These are phyloP conservation scores for Meandrusa payeni DNA, from an alignment of 2,888 invertebrate genomes.

Conservation along the genomic window DNA sequence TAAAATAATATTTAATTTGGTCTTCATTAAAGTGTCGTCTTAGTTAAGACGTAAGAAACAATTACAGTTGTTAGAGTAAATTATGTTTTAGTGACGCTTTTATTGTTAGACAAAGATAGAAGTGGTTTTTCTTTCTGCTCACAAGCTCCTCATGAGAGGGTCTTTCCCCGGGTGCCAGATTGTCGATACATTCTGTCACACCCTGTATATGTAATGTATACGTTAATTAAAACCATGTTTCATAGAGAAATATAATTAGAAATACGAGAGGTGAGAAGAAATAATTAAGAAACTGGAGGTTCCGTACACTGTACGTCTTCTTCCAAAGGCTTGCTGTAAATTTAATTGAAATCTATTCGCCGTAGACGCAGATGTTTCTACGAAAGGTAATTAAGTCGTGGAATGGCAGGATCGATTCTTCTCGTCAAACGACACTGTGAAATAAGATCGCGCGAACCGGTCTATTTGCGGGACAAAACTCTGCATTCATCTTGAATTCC, in stretches of 20 bases:
- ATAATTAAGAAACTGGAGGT: conserved; percentile 12
- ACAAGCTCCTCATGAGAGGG: too few species aligned
- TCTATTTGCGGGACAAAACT: conserved; percentile 14
- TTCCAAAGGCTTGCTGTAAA: conserved; percentile 19
- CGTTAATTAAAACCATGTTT: conserved; percentile 6
- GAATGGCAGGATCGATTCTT: conserved; percentile 40
- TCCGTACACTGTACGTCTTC: conserved; percentile 6
- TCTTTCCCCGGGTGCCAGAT: too few species aligned
- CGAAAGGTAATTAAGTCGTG: conserved; percentile 50
- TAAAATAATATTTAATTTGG: too few species aligned
- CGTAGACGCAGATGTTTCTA: conserved; percentile 49
- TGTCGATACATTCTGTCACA: too few species aligned
- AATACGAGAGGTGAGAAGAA: conserved; percentile 6
- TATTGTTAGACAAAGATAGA: too few species aligned
- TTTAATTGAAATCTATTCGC: conserved; percentile 27
- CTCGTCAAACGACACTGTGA: conserved; percentile 37
- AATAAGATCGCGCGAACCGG: conserved; percentile 6
- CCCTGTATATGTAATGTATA: too few species aligned
- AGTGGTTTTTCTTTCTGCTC: too few species aligned
- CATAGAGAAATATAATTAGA: conserved; percentile 2
- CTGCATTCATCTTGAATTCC: conserved; percentile 23
- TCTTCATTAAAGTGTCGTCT: too few species aligned
- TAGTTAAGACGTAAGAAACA: too few species aligned
- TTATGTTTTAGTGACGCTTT: too few species aligned
- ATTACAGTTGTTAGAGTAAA: too few species aligned